These are phyloP conservation scores for Achatina immaculata DNA, from an alignment of 1,140 invertebrate species.

Conservation along the genomic window DNA sequence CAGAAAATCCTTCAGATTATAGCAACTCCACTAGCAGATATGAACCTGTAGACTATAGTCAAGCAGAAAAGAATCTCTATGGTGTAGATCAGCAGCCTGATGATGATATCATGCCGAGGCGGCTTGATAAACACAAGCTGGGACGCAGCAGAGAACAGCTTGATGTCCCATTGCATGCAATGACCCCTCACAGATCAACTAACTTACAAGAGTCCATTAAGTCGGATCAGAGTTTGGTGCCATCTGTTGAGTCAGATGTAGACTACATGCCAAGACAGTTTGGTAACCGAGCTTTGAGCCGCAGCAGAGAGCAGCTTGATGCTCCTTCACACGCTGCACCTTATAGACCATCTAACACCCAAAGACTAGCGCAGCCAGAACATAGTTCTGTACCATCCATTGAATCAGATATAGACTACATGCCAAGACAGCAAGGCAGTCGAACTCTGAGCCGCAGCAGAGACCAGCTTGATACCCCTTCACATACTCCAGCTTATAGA, in stretches of 20 bases:
- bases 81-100: constrained; percentile 28
- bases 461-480: background rate
- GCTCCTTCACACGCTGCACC: background rate
- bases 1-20: background rate
- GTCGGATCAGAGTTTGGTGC: background rate
- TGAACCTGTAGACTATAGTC: constrained; percentile 24
- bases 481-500: background rate
- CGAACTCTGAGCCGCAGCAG: background rate
- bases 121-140: background rate
- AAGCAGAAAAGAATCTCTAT: background rate
- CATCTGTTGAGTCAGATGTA: constrained; percentile 10
- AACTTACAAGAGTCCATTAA: background rate
- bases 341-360: no score
- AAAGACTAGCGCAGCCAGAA: no score
- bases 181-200: background rate
- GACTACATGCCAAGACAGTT: no score
- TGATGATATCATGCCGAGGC: constrained; percentile 4
- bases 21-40: constrained; percentile 23
- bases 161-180: background rate
- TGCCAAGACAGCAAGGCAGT: background rate
- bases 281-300: background rate
- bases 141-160: constrained; percentile 4
- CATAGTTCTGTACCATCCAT: background rate
- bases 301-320: background rate
- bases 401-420: constrained; percentile 19